phyloP scores from a whole-genome alignment of 2,797 vertebrate genomes.

The Pangasius krempfi region DNA sequence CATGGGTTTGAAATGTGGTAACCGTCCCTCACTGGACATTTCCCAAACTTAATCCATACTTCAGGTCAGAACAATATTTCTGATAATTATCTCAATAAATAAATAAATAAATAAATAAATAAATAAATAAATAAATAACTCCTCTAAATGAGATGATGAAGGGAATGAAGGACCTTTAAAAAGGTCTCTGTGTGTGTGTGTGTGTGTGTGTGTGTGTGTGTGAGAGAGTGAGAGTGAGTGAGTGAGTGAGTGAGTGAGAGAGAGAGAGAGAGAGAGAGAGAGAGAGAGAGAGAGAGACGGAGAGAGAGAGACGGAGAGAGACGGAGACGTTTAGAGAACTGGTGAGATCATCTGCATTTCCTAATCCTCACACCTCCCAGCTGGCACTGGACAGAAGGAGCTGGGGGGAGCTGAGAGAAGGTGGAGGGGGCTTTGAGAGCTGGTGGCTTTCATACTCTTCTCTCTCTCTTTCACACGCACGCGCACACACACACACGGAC shows the following conservation, averaged over 20 bases:
- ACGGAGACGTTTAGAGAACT: slow-evolving; percentile 42
- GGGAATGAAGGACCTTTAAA: slow-evolving; percentile 23
- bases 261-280: neutral
- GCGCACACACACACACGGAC: slow-evolving; percentile 11
- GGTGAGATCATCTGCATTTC: slow-evolving; percentile 58
- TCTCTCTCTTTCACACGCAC: slow-evolving; percentile 11
- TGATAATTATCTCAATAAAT: neutral
- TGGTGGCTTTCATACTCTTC: slow-evolving; percentile 44
- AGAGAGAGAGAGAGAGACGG: neutral
- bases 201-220: neutral
- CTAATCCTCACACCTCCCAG: slow-evolving; percentile 60
- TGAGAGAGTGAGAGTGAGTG: neutral
- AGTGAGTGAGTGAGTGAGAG: slow-evolving; percentile 15
- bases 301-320: no score
- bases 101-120: neutral
- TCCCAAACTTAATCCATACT: neutral
- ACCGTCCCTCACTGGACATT: neutral
- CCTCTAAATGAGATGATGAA: neutral
- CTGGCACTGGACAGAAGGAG: slow-evolving; percentile 62
- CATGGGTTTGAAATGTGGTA: neutral
- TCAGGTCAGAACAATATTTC: neutral
- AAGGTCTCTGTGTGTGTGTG: slow-evolving; percentile 17
- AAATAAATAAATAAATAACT: neutral
- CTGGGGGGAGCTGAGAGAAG: slow-evolving; percentile 22
- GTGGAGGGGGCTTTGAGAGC: slow-evolving; percentile 43